Evolutionary conservation across 2,888 invertebrate species (phyloP).

Genomic region (Ypsolopha scabrella): DNA sequence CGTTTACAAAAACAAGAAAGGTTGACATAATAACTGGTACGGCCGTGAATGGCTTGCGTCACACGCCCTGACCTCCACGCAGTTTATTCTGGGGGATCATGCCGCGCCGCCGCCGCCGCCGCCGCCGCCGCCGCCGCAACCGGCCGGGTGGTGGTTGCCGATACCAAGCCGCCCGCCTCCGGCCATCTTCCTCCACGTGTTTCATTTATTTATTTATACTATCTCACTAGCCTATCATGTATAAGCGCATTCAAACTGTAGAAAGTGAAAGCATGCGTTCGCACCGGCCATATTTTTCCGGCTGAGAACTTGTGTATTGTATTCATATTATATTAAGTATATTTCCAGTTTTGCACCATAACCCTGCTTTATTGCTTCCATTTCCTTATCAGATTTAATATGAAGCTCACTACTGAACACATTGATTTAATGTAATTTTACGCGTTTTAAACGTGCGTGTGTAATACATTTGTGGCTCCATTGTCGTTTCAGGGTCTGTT

Average conservation of each 20-base stretch:
- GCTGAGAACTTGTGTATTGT: background rate
- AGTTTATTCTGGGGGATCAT: constrained; percentile 5
- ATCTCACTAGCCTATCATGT: background rate
- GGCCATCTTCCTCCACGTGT: background rate
- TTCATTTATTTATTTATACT: background rate
- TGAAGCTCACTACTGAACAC: no score
- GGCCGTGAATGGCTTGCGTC: constrained; percentile 13
- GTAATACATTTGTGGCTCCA: background rate
- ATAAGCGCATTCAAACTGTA: background rate
- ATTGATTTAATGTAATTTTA: no score
- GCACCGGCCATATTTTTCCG: background rate
- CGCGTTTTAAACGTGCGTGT: background rate
- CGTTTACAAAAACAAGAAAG: background rate
- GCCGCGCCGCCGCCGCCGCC: constrained; percentile 2
- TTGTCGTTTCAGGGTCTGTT: constrained; percentile 12
- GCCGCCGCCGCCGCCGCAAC: background rate
- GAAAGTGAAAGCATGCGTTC: background rate
- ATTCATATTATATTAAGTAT: no score
- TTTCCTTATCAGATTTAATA: no score
- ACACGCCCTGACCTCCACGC: constrained; percentile 20
- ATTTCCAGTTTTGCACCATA: no score
- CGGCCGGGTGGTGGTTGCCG: no score
- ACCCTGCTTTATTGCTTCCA: background rate
- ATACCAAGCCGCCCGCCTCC: no score
- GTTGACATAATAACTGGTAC: constrained; percentile 13